phyloP scores from a whole-genome alignment of 2,888 invertebrate genomes.

The Disparrhopalites patrizii region DNA sequence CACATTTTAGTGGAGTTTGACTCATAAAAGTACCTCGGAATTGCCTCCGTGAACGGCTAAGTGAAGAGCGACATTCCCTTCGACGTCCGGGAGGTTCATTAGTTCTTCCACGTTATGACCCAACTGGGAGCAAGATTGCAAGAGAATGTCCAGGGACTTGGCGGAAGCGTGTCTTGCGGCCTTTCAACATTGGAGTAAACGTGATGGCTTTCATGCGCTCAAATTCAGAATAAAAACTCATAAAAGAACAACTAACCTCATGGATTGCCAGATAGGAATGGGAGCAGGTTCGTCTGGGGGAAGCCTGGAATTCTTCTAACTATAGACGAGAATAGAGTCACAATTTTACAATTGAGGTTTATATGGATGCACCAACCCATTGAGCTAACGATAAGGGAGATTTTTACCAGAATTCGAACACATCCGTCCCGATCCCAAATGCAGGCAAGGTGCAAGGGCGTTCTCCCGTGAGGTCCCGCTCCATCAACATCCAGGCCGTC shows the following conservation, averaged over 20 bases:
- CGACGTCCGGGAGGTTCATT: slow-evolving; percentile 77
- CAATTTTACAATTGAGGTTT: neutral
- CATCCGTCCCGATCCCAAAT: slow-evolving; percentile 8
- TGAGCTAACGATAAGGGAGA: neutral
- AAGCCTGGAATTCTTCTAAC: neutral
- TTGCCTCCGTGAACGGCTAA: neutral
- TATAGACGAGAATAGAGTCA: neutral
- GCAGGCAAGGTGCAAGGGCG: slow-evolving; percentile 8
- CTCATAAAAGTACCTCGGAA: too few species aligned
- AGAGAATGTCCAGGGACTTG: slow-evolving; percentile 73
- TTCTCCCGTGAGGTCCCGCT: slow-evolving; percentile 9
- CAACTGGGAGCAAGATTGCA: slow-evolving; percentile 65
- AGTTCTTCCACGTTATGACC: slow-evolving; percentile 74
- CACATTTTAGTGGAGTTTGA: too few species aligned
- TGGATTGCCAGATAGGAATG: slow-evolving; percentile 53
- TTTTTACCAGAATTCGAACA: slow-evolving; percentile 6
- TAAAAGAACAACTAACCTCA: neutral
- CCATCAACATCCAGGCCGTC: neutral
- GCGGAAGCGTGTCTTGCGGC: slow-evolving; percentile 87
- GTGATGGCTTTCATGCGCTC: neutral
- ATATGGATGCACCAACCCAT: neutral
- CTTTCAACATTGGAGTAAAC: too few species aligned
- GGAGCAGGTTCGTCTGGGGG: neutral
- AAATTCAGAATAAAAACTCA: slow-evolving; percentile 52
- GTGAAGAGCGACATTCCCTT: slow-evolving; percentile 59